Base-by-base conservation (phyloP, 1,140 invertebrate genomes). In the Drosophila baimaii region DNA sequence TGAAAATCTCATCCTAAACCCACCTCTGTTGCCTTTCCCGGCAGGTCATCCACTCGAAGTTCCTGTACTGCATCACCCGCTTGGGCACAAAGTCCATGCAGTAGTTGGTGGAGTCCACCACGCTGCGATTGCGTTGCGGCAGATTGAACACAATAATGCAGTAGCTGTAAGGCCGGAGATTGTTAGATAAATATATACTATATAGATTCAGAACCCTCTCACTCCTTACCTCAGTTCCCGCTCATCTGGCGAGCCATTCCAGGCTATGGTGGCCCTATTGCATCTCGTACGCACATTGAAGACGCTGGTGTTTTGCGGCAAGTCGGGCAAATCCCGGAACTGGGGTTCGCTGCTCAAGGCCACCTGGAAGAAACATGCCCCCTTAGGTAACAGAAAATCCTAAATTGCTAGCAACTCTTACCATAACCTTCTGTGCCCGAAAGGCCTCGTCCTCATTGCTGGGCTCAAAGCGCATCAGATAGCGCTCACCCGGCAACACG, bases 141-240 rank as follows among this genome's bases (percentile, higher is more conserved):
- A 92, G 68, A 63, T 81, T 91, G 46, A 92, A 90, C n/a, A 92
- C 91, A 43, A 92, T 90, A 13, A 92, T 89, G 72, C 91, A 92
- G 70, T 92, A 92, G 66, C 91, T 92, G 44, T 5, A 19, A 12
- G 15, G 23, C 8, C 51, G 23, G 44, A 29, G 33, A 27, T 35
- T 55, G 9, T n/a, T n/a, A n/a, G n/a, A n/a, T n/a, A n/a, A n/a
- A 10, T 4, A 47, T 23, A 33, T 19, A 33, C 10, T 13, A 27
- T 12, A 4, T n/a, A n/a, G n/a, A n/a, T n/a, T n/a, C n/a, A n/a
- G n/a, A n/a, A n/a, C n/a, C n/a, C n/a, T n/a, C n/a, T n/a, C n/a
- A n/a, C n/a, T n/a, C n/a, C n/a, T n/a, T n/a, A n/a, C 91, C 90
- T 90, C n/a, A 92, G 41, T 37, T 89, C 63, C 5, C 91, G 74